These are phyloP conservation scores for Liodrosophila aerea DNA, from an alignment of 2,888 invertebrate genomes.

Conservation along the genomic window DNA sequence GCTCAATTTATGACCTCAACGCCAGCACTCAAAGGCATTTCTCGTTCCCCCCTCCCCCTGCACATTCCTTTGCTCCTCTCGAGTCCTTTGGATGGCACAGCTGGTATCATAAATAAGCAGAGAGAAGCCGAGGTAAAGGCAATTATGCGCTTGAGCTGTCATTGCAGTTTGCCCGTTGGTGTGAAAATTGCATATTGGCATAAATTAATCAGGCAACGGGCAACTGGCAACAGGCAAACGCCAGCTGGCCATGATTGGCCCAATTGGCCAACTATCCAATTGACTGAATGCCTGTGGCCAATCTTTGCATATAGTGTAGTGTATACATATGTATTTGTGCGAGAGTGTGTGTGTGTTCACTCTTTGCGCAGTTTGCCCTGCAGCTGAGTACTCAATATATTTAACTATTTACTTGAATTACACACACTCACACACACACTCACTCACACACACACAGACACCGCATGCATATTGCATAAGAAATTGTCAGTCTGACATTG, in stretches of 20 bases:
- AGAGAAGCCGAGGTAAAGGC: constrained; percentile 39
- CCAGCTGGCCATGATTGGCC: constrained; percentile 61
- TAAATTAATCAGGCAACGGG: constrained; percentile 64
- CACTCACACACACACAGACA: no score
- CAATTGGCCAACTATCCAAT: constrained; percentile 43
- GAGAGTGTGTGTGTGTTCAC: no score
- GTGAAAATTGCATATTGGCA: constrained; percentile 75
- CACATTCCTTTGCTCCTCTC: no score
- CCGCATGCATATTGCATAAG: no score
- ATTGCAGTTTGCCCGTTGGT: constrained; percentile 61
- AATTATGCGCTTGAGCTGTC: constrained; percentile 73
- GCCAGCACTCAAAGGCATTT: constrained; percentile 44
- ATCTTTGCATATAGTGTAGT: no score
- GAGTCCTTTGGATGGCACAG: constrained; percentile 19
- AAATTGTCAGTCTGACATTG: no score
- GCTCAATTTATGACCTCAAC: constrained; percentile 63
- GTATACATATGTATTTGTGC: neutral
- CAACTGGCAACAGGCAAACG: constrained; percentile 3
- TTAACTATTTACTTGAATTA: constrained; percentile 19
- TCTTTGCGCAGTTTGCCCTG: constrained; percentile 3
- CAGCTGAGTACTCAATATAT: constrained; percentile 26
- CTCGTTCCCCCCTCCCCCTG: neutral
- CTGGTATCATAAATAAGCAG: constrained; percentile 60
- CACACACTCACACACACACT: no score
- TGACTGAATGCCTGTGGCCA: constrained; percentile 23